Percentiles rank a stretch among this genome's conserved stretches.
These are phyloP conservation scores for Brachylomia viminalis DNA, from an alignment of 2,888 invertebrate genomes.

Conservation along the genomic window DNA sequence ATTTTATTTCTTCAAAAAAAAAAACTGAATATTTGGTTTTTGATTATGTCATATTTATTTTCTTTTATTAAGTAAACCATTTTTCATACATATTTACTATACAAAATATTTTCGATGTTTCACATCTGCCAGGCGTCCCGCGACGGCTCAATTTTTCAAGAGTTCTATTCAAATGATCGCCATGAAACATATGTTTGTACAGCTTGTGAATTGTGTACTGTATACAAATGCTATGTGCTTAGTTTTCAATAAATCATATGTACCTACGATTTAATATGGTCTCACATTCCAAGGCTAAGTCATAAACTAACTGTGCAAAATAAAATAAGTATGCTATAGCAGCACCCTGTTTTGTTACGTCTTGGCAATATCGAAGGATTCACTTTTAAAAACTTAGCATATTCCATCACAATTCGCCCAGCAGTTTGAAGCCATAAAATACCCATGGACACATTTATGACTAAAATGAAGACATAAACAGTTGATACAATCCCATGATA, in stretches of 20 bases:
- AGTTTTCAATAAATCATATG: constrained; percentile 8
- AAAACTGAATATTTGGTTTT: too few species aligned
- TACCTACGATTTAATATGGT: not conserved
- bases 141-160: too few species aligned
- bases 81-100: too few species aligned
- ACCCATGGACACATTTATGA: constrained; percentile 19
- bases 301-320: not conserved
- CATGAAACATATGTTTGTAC: constrained; percentile 19
- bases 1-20: too few species aligned
- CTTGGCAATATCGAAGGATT: not conserved
- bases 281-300: not conserved
- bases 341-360: not conserved
- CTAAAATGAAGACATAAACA: constrained; percentile 27
- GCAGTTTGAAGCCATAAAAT: constrained; percentile 21
- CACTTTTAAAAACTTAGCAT: constrained; percentile 6
- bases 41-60: too few species aligned
- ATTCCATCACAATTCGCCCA: constrained; percentile 5
- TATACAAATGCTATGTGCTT: not conserved
- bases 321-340: not conserved
- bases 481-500: constrained; percentile 2
- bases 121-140: too few species aligned
- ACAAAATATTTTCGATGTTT: too few species aligned
- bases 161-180: not conserved
- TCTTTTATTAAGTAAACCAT: too few species aligned
- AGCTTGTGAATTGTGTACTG: constrained; percentile 29